phyloP scores from a whole-genome alignment of 2,797 vertebrate genomes.

The Sebastes vulpes region DNA sequence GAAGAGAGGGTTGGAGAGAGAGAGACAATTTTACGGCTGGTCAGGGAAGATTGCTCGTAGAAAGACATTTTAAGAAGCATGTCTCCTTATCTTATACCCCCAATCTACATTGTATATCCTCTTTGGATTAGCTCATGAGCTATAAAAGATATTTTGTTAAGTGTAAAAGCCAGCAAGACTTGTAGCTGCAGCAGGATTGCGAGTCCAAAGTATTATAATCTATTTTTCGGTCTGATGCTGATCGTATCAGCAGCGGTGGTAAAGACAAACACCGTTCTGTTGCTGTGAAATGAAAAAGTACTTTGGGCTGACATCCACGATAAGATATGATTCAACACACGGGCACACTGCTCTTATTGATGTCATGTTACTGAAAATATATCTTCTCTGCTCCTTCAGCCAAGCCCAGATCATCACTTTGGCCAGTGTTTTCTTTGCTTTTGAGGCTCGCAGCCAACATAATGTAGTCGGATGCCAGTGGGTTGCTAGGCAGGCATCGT shows the following conservation, averaged over 20 bases:
- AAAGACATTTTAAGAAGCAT: conserved; percentile 56
- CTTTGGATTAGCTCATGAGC: conserved; percentile 36
- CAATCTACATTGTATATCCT: conserved; percentile 29
- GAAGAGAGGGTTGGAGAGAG: conserved; percentile 21
- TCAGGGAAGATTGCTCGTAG: conserved; percentile 39
- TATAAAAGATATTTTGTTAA: conserved; percentile 28
- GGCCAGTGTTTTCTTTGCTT: conserved; percentile 64
- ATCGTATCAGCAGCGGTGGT: conserved; percentile 27
- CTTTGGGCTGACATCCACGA: conserved; percentile 39
- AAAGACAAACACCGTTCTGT: conserved; percentile 28
- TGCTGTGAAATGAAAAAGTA: conserved; percentile 41
- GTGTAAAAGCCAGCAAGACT: neutral
- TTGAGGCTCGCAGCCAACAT: conserved; percentile 58
- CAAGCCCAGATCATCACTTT: conserved; percentile 54
- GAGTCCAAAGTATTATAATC: neutral
- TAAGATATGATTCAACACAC: conserved; percentile 62
- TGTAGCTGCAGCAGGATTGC: neutral
- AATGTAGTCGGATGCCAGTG: conserved; percentile 54
- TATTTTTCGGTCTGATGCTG: conserved; percentile 7
- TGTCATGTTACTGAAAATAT: conserved; percentile 73
- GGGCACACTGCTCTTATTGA: conserved; percentile 52
- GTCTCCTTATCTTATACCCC: conserved; percentile 48
- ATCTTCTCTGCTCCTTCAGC: conserved; percentile 51
- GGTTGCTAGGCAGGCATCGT: conserved; percentile 59
- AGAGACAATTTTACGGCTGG: conserved; percentile 55